Base-by-base conservation (phyloP, 2,888 invertebrate species). In the Drosophila picticornis region DNA sequence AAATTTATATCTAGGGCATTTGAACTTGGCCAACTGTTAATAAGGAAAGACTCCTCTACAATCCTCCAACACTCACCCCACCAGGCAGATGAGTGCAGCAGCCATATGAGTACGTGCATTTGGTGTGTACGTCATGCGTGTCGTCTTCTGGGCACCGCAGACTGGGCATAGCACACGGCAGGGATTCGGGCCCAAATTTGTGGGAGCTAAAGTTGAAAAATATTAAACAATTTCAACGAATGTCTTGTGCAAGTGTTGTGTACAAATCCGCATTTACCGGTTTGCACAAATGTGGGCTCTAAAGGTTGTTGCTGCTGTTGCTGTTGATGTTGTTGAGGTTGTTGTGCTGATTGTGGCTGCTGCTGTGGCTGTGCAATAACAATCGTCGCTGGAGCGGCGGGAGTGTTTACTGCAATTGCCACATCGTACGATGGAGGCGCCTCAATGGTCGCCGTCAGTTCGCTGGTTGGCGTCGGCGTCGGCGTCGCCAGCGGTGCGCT, bases 371-470 rank as follows among this genome's bases (percentile, higher is more conserved):
- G 80, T n/a, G 75, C 57, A 76, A 74, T 72, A 60, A 80, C 64
- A 57, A 80, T 53, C 40, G 51, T 46, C 53, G 72, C 64, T 70
- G 78, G 63, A 56, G 72, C 69, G 29, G 10, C n/a, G 62, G 72
- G 56, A 5, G 73, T 22, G 40, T 60, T 72, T 53, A 38, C 72
- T 34, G 75, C 77, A 22, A 89, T 88, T 59, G 93, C 92, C 61
- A 88, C 81, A 78, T 92, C 92, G 64, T 92, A 92, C 4, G 92
- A 92, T 13, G 92, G 92, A 29, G 92, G 92, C 1, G 92, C 91
- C 73, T 93, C 93, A 32, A 84, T 59, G 7, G 77, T 73, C 32
- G 57, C 63, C 40, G 22, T 29, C 29, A 48, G n/a, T 2, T 77
- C 75, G 50, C 27, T 50, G 9, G 73, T 59, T 50, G 72, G n/a